These are phyloP conservation scores for Masnerella sp. DNA, from an alignment of 2,888 invertebrate species.

Conservation along the genomic window DNA sequence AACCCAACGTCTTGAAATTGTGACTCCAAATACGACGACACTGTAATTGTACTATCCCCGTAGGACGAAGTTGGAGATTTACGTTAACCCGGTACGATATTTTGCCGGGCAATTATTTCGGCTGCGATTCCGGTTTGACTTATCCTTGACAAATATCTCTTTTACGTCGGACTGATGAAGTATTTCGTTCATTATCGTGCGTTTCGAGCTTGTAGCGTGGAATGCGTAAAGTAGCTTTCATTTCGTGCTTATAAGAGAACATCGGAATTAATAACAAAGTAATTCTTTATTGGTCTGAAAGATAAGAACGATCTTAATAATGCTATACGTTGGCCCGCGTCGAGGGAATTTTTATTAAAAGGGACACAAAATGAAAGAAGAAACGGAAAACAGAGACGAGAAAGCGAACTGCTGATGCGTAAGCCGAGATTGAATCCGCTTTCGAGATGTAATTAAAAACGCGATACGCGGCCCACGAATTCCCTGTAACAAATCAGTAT, in stretches of 20 bases:
- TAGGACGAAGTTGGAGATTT: slow-evolving; percentile 10
- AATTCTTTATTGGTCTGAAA: slow-evolving; percentile 74
- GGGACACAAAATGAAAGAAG: slow-evolving; percentile 62
- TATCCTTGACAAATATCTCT: slow-evolving; percentile 50
- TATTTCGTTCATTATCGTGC: slow-evolving; percentile 47
- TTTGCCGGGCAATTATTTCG: slow-evolving; percentile 29
- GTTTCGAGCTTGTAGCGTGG: slow-evolving; percentile 16
- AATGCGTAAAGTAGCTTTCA: slow-evolving; percentile 59
- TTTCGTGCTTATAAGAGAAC: slow-evolving; percentile 60
- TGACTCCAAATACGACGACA: neutral
- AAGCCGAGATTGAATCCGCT: slow-evolving; percentile 71
- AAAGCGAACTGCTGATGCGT: slow-evolving; percentile 58
- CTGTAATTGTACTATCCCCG: slow-evolving; percentile 2
- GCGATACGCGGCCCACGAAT: slow-evolving; percentile 65
- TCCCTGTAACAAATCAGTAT: slow-evolving; percentile 43
- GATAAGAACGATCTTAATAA: slow-evolving; percentile 75
- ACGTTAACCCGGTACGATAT: slow-evolving; percentile 18
- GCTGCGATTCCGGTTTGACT: slow-evolving; percentile 35
- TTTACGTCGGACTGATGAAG: slow-evolving; percentile 32
- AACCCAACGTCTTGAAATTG: slow-evolving; percentile 15
- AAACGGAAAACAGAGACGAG: slow-evolving; percentile 61
- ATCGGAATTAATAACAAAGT: slow-evolving; percentile 75
- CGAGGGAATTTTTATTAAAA: slow-evolving; percentile 75
- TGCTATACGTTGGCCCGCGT: slow-evolving; percentile 70
- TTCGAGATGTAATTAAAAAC: slow-evolving; percentile 77